A percentile compares a stretch with the other conserved stretches of the same genome.
Conservation (phyloP, 1,140 invertebrate genomes). For the Protaetia brevitarsis region DNA sequence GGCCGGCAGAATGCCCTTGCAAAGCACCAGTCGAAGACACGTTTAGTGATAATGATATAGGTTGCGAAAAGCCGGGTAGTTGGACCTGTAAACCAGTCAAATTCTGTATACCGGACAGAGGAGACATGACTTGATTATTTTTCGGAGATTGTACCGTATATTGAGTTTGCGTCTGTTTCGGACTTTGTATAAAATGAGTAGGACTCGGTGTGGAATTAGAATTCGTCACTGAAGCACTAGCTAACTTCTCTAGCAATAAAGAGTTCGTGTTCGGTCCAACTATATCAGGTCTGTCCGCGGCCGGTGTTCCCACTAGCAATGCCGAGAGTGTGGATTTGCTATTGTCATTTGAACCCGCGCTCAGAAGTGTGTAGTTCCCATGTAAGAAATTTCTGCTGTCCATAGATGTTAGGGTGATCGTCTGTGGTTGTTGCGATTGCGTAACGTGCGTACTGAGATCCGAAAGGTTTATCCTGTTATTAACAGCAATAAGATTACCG, state of each 20-base stretch:
- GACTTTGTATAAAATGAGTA: conserved; percentile 36
- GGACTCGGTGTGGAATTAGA: conserved; percentile 26
- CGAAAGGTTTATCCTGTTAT: conserved; percentile 39
- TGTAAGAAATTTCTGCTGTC: conserved; percentile 35
- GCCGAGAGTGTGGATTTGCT: conserved; percentile 40
- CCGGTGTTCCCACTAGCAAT: conserved; percentile 53
- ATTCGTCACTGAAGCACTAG: conserved; percentile 49
- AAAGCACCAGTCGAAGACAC: conserved; percentile 54
- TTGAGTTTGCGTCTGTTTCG: conserved; percentile 34
- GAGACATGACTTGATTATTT: conserved; percentile 46
- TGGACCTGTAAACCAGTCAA: conserved; percentile 74
- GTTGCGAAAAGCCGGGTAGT: conserved; percentile 72
- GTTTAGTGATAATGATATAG: conserved; percentile 73
- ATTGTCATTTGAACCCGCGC: conserved; percentile 25
- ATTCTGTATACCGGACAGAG: conserved; percentile 64
- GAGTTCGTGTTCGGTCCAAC: conserved; percentile 55
- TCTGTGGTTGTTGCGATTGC: conserved; percentile 38
- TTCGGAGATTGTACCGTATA: conserved; percentile 41
- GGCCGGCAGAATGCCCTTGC: conserved; percentile 47
- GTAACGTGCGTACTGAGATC: conserved; percentile 41
- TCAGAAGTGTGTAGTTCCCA: conserved; percentile 37
- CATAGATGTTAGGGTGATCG: conserved; percentile 43
- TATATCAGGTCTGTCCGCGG: conserved; percentile 57
- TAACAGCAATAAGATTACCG: conserved; percentile 52
- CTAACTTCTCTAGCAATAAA: conserved; percentile 57